These are phyloP conservation scores for Phthorimaea operculella DNA, from an alignment of 1,140 invertebrate species.

Conservation along the genomic window DNA sequence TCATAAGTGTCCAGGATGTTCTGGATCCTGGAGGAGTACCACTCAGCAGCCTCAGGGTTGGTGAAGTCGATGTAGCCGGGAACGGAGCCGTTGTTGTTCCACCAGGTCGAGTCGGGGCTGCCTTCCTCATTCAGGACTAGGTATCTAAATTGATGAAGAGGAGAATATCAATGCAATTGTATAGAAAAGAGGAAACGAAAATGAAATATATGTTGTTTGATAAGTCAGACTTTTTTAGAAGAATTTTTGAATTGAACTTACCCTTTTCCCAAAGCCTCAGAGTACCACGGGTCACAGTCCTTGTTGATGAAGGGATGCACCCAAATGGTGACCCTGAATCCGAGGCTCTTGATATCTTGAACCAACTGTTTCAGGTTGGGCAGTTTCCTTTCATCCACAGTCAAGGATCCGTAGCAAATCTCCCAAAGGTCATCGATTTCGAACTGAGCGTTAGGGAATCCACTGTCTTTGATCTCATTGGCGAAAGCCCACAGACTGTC, in stretches of 20 bases:
- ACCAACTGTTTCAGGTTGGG: conserved; percentile 70
- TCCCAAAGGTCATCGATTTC: conserved; percentile 93
- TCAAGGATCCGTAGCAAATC: conserved; percentile 81
- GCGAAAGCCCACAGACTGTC: conserved; percentile 73
- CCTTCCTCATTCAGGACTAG: conserved; percentile 74
- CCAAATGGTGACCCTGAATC: conserved; percentile 81
- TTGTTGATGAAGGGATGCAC: conserved; percentile 87
- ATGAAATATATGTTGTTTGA: no score
- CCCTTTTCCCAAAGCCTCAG: conserved; percentile 53
- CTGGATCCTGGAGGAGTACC: conserved; percentile 74
- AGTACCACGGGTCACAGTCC: conserved; percentile 70
- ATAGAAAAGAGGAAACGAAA: no score
- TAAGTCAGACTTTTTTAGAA: no score
- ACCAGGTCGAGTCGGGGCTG: conserved; percentile 77
- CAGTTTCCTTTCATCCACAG: conserved; percentile 76
- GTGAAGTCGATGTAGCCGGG: conserved; percentile 78
- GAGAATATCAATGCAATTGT: no score
- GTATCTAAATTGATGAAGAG: conserved; percentile 41
- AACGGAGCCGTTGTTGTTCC: conserved; percentile 74
- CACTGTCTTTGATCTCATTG: conserved; percentile 72
- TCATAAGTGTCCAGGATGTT: conserved; percentile 69
- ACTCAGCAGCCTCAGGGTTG: conserved; percentile 73
- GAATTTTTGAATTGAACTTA: not conserved
- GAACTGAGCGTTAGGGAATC: conserved; percentile 79
- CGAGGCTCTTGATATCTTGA: conserved; percentile 67